Evolutionary conservation across 2,797 vertebrate genomes (phyloP).

Genomic region (Tiaroga cobitis): DNA sequence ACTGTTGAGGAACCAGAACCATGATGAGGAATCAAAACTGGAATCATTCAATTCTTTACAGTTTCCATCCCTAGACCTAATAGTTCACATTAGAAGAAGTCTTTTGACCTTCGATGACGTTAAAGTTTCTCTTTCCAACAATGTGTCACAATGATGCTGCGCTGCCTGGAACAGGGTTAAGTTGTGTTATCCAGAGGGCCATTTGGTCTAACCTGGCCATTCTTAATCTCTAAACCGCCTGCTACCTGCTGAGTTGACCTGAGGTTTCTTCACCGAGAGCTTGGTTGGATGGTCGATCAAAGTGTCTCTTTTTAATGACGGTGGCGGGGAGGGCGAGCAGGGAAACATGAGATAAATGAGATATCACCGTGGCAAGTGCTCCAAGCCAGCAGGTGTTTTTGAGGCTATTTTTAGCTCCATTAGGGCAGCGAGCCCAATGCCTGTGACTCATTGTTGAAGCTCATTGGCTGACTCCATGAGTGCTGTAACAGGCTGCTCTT

Average conservation of each 20-base stretch:
- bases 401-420: slow-evolving; percentile 78
- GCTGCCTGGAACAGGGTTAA: slow-evolving; percentile 24
- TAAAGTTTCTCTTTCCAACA: slow-evolving; percentile 8
- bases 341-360: slow-evolving; percentile 79
- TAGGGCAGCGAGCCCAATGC: slow-evolving; percentile 71
- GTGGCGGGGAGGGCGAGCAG: slow-evolving; percentile 46
- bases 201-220: slow-evolving; percentile 25
- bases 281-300: slow-evolving; percentile 71
- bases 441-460: slow-evolving; percentile 69
- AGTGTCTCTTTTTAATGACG: slow-evolving; percentile 74
- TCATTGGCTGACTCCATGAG: slow-evolving; percentile 71
- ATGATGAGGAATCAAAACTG: neutral
- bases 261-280: slow-evolving; percentile 47
- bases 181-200: neutral
- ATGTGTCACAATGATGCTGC: neutral
- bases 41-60: neutral
- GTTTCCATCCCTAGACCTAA: neutral
- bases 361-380: slow-evolving; percentile 70
- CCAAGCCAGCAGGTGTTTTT: slow-evolving; percentile 76
- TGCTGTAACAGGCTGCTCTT: slow-evolving; percentile 59
- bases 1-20: neutral
- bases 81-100: neutral
- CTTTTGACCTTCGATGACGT: slow-evolving; percentile 1
- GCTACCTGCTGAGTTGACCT: slow-evolving; percentile 13
- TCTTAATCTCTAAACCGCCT: neutral